A percentile compares a stretch with the other conserved stretches of the same genome.
phyloP scores from a whole-genome alignment of 2,888 invertebrate species.

The Archips xylosteana region DNA sequence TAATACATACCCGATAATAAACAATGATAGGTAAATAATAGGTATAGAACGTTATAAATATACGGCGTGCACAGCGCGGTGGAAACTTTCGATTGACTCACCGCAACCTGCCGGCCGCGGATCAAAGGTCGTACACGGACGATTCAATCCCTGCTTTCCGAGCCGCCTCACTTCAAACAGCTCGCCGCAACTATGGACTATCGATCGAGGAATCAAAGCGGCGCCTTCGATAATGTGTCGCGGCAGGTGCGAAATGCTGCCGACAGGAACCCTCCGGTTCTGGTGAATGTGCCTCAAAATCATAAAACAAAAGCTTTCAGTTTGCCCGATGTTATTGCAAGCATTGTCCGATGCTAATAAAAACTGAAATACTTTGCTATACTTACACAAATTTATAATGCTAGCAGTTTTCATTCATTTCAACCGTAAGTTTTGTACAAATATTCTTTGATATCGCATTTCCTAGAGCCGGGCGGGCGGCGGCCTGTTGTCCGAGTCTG shows the following conservation, averaged over 20 bases:
- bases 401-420: conserved; percentile 3
- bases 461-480: conserved; percentile 43
- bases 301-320: neutral
- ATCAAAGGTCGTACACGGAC: conserved; percentile 45
- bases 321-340: neutral
- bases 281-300: neutral
- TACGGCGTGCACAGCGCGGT: conserved; percentile 10
- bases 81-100: conserved; percentile 41
- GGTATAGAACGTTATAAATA: conserved; percentile 15
- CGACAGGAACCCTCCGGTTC: neutral
- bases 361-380: conserved; percentile 12
- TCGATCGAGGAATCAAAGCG: conserved; percentile 38
- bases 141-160: conserved; percentile 33
- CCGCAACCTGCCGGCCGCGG: conserved; percentile 43
- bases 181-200: conserved; percentile 36
- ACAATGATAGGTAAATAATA: neutral
- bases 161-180: conserved; percentile 33
- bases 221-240: conserved; percentile 29
- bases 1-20: conserved; percentile 5
- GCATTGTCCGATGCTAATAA: neutral
- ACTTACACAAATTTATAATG: conserved; percentile 10
- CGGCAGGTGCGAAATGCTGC: conserved; percentile 30
- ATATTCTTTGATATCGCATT: conserved; percentile 39
- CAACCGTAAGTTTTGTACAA: conserved; percentile 33
- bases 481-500: conserved; percentile 49